A percentile compares a stretch with the other conserved stretches of the same genome.
Evolutionary conservation across 1,140 invertebrate genomes (phyloP).

Genomic region (Procambarus virginalis): DNA sequence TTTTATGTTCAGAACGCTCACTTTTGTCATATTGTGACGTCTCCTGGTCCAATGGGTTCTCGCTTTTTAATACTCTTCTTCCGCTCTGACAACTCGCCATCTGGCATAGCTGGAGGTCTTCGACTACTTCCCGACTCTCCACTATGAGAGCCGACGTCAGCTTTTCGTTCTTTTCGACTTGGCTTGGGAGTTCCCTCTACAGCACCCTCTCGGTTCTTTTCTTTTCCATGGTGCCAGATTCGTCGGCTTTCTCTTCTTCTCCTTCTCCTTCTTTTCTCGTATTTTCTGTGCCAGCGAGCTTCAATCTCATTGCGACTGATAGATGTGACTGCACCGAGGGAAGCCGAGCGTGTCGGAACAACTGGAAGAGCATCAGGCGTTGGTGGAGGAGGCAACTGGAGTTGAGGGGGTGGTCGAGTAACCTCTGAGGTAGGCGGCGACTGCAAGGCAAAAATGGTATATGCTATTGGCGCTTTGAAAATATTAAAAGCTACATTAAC

Average conservation of each 20-base stretch:
- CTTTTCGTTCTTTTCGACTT: constrained; percentile 36
- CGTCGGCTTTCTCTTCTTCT: constrained; percentile 50
- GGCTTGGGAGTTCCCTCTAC: constrained; percentile 42
- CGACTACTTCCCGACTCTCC: constrained; percentile 9
- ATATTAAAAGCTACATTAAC: not conserved
- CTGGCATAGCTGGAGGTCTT: constrained; percentile 42
- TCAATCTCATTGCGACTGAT: constrained; percentile 49
- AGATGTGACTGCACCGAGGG: constrained; percentile 51
- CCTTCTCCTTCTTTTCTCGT: constrained; percentile 47
- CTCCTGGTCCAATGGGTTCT: constrained; percentile 51
- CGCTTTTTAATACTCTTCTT: constrained; percentile 55
- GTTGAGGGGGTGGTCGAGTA: constrained; percentile 51
- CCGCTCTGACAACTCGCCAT: constrained; percentile 19
- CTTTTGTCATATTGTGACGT: constrained; percentile 21
- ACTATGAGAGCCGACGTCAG: constrained; percentile 1
- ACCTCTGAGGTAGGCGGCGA: constrained; percentile 63
- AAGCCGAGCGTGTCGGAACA: constrained; percentile 50
- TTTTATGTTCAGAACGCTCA: constrained; percentile 46
- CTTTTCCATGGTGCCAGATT: constrained; percentile 43
- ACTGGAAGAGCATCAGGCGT: constrained; percentile 8
- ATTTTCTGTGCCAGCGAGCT: constrained; percentile 48
- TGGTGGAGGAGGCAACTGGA: constrained; percentile 63
- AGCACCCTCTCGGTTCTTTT: constrained; percentile 60
- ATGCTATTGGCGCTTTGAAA: constrained; percentile 10
- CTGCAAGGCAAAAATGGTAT: constrained; percentile 41